Conservation (phyloP, 2,797 vertebrate species). For the Pteronotus mesoamericanus region DNA sequence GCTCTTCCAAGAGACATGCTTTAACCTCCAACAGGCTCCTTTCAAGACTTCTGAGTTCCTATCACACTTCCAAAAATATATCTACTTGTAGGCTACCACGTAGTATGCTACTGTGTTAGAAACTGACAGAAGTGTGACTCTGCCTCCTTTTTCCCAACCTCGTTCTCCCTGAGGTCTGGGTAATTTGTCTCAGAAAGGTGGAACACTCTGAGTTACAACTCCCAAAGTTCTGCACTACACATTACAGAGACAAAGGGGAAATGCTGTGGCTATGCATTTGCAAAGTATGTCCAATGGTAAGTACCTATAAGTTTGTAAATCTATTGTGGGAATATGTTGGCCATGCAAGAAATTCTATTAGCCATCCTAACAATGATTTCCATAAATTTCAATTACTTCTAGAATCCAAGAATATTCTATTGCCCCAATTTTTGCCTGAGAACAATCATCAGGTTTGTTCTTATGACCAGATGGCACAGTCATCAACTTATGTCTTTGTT, state of each 20-base stretch:
- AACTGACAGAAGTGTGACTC: background rate
- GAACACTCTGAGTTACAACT: background rate
- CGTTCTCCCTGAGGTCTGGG: background rate
- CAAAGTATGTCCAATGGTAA: background rate
- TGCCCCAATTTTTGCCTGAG: background rate
- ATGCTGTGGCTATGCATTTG: background rate
- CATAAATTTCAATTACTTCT: background rate
- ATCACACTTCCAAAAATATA: background rate
- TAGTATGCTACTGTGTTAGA: background rate
- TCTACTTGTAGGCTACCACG: background rate
- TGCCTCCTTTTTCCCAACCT: accelerated
- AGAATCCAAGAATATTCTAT: background rate
- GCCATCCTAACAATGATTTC: background rate
- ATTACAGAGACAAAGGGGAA: background rate
- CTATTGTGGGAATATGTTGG: background rate
- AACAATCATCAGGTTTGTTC: background rate
- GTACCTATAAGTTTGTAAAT: background rate
- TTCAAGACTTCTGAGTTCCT: background rate
- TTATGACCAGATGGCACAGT: background rate
- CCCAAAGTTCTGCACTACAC: background rate
- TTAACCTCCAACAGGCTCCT: background rate
- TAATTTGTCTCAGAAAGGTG: background rate
- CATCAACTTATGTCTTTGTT: background rate
- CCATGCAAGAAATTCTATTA: background rate
- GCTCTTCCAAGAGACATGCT: background rate